Conservation (phyloP, 2,888 invertebrate species). For the Lomographa bimaculata region DNA sequence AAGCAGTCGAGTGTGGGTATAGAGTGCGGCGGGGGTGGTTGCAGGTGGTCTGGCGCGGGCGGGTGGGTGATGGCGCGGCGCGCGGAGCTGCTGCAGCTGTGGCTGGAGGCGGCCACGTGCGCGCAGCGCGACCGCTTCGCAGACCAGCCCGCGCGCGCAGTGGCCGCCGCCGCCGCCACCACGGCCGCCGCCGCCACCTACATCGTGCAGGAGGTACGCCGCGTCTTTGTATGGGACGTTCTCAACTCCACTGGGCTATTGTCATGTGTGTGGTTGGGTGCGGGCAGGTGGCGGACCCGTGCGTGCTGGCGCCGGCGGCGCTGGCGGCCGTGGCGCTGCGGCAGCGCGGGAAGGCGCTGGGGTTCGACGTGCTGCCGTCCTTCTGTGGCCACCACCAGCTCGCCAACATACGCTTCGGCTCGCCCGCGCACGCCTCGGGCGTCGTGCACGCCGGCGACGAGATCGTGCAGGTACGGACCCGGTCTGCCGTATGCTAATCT, state of each 20-base stretch:
- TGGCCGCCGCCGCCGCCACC: constrained; percentile 88
- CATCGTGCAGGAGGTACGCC: constrained; percentile 78
- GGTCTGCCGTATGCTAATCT: no score
- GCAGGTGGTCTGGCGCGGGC: no score
- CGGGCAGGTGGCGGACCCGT: constrained; percentile 90
- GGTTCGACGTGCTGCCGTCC: constrained; percentile 94
- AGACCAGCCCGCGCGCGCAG: constrained; percentile 91
- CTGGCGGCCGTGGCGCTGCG: constrained; percentile 94
- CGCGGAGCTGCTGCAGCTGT: constrained; percentile 89
- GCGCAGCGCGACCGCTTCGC: constrained; percentile 96
- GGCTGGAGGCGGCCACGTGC: constrained; percentile 94
- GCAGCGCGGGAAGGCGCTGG: constrained; percentile 94
- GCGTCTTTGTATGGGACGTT: no score
- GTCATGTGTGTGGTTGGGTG: no score
- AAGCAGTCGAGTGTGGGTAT: no score
- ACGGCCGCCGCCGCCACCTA: constrained; percentile 92
- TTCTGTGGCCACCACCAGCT: constrained; percentile 91
- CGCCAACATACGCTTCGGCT: constrained; percentile 94
- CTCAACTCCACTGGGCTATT: no score
- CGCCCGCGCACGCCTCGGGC: constrained; percentile 95
- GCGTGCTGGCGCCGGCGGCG: constrained; percentile 95
- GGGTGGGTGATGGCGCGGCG: constrained; percentile 52
- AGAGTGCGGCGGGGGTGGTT: no score
- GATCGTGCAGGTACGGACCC: constrained; percentile 90
- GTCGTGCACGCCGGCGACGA: constrained; percentile 98